phyloP scores from a whole-genome alignment of 2,888 invertebrate species.

The Chymomyza caudatula region DNA sequence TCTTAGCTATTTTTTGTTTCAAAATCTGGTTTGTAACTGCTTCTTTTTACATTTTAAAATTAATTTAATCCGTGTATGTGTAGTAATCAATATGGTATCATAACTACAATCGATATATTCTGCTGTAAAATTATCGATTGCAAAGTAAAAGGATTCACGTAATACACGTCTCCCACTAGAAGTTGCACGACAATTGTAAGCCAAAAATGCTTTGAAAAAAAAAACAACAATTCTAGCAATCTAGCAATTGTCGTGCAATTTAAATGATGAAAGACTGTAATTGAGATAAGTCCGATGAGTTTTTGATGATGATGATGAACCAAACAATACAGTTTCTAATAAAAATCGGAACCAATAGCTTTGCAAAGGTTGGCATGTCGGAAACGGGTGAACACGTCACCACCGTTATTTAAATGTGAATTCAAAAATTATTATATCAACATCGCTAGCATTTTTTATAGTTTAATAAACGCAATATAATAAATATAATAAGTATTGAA shows the following conservation, averaged over 20 bases:
- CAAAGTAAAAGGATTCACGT: not conserved
- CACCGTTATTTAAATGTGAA: not conserved
- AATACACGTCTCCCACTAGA: too few relatives aligned
- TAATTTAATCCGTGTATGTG: not conserved
- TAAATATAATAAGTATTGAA: not conserved
- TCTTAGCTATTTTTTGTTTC: not conserved
- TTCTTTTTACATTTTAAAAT: conserved; percentile 38
- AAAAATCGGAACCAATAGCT: not conserved
- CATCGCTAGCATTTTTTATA: not conserved
- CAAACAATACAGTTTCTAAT: not conserved
- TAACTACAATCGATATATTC: not conserved
- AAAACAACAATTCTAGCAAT: too few relatives aligned
- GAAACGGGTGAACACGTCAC: not conserved
- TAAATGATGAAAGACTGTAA: too few relatives aligned
- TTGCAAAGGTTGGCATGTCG: not conserved
- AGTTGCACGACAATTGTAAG: too few relatives aligned
- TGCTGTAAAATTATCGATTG: not conserved
- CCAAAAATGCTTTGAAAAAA: too few relatives aligned
- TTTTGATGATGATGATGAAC: not conserved
- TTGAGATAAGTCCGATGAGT: too few relatives aligned
- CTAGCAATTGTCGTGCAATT: too few relatives aligned
- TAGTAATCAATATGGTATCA: not conserved
- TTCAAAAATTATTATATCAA: not conserved
- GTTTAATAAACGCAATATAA: not conserved
- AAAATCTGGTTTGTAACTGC: not conserved